These are phyloP conservation scores for Melanerpes aurifrons DNA, from an alignment of 2,113 vertebrate species.

Conservation along the genomic window DNA sequence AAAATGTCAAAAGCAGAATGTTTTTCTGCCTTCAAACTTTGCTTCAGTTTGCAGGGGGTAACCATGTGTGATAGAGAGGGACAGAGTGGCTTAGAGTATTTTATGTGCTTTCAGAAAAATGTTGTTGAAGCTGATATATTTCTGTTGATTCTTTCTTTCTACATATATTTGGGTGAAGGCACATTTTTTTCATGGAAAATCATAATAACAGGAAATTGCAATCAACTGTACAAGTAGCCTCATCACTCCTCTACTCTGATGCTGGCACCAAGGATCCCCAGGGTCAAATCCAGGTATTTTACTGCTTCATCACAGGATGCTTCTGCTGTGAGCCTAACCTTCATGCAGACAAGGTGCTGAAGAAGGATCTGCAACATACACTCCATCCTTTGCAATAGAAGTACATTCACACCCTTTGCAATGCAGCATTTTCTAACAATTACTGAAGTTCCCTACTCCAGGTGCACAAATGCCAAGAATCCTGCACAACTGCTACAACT, in stretches of 20 bases:
- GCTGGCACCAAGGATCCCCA: background rate
- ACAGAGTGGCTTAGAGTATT: background rate
- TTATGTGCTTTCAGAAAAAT: background rate
- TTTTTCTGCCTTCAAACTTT: background rate
- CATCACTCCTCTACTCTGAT: background rate
- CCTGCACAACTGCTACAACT: background rate
- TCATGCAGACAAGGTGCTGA: background rate
- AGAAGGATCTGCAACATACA: background rate
- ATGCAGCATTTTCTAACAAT: background rate
- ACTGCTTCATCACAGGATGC: background rate
- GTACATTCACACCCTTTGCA: background rate
- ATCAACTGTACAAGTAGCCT: background rate
- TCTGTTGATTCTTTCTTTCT: background rate
- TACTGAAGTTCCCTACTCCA: background rate
- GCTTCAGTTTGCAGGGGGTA: background rate
- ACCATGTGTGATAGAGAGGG: background rate
- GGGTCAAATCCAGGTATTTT: background rate
- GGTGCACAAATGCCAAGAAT: background rate
- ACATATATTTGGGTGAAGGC: background rate
- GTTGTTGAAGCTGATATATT: background rate
- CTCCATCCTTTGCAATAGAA: background rate
- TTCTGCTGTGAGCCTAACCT: background rate
- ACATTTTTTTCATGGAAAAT: background rate
- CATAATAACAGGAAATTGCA: background rate
- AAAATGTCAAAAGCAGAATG: constrained; percentile 16